phyloP scores from a whole-genome alignment of 2,113 vertebrate genomes.

The Jaculus jaculus region DNA sequence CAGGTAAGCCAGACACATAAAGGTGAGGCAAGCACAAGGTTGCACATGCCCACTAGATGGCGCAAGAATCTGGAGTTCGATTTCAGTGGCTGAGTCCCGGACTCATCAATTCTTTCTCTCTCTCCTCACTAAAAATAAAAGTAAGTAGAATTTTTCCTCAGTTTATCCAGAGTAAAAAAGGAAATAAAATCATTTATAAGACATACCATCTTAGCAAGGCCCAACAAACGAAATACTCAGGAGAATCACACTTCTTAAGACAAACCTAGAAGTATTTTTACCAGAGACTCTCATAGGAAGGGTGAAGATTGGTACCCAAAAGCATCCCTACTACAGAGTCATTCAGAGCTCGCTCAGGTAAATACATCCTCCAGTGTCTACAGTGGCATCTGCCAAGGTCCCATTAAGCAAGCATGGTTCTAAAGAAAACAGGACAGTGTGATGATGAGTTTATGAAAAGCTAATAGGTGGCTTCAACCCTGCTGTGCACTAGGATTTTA shows the following conservation, averaged over 20 bases:
- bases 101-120: too few species aligned
- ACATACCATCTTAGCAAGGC: conserved; percentile 51
- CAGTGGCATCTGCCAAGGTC: neutral
- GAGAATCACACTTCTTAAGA: conserved; percentile 34
- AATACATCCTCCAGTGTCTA: neutral
- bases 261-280: neutral
- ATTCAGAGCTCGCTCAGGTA: neutral
- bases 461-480: neutral
- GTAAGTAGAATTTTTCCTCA: neutral
- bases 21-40: too few species aligned
- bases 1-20: too few species aligned
- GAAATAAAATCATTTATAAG: conserved; percentile 49
- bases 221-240: conserved; percentile 53
- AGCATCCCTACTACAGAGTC: neutral
- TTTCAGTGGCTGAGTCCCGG: too few species aligned
- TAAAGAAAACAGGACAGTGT: neutral
- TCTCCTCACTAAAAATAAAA: too few species aligned
- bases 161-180: conserved; percentile 18
- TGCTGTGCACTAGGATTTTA: neutral
- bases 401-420: neutral
- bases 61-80: too few species aligned
- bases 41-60: too few species aligned
- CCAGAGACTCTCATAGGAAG: neutral
- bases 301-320: neutral
- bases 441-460: neutral